Conservation (phyloP, 1,140 invertebrate species). For the Brachionus asplanchnoidis region DNA sequence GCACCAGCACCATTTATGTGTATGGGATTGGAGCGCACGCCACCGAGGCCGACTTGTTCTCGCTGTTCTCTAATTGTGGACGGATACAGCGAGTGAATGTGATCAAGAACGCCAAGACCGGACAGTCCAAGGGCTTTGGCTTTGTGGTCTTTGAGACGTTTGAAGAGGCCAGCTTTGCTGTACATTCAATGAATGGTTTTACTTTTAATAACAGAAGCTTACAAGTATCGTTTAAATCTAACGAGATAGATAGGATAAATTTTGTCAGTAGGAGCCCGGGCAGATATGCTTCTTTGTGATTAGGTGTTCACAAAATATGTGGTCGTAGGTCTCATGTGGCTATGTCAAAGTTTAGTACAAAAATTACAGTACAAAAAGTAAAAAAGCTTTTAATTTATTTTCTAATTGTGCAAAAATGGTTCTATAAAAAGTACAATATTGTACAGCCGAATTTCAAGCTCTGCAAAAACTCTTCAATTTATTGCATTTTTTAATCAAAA, state of each 20-base stretch:
- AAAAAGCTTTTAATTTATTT: no score
- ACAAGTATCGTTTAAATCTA: conserved; percentile 39
- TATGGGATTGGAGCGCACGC: conserved; percentile 40
- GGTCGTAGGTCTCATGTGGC: no score
- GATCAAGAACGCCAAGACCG: conserved; percentile 10
- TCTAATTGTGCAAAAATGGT: no score
- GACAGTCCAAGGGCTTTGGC: conserved; percentile 33
- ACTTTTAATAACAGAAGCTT: background rate
- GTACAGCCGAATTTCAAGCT: no score
- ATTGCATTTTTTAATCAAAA: no score
- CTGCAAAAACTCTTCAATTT: no score
- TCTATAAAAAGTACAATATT: no score
- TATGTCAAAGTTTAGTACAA: no score
- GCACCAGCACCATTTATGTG: conserved; percentile 24
- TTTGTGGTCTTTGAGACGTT: conserved; percentile 31
- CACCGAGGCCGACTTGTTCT: background rate
- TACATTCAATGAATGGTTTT: conserved; percentile 39
- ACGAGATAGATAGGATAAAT: background rate
- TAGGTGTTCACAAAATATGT: no score
- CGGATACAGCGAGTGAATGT: conserved; percentile 16
- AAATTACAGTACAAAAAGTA: no score
- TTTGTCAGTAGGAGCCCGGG: background rate
- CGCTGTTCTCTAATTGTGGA: conserved; percentile 34
- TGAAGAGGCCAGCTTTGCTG: conserved; percentile 36
- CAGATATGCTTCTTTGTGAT: background rate